Evolutionary conservation across 35 echinoderm and acorn worm species (phyloP).

Genomic region (Eucidaris tribuloides): DNA sequence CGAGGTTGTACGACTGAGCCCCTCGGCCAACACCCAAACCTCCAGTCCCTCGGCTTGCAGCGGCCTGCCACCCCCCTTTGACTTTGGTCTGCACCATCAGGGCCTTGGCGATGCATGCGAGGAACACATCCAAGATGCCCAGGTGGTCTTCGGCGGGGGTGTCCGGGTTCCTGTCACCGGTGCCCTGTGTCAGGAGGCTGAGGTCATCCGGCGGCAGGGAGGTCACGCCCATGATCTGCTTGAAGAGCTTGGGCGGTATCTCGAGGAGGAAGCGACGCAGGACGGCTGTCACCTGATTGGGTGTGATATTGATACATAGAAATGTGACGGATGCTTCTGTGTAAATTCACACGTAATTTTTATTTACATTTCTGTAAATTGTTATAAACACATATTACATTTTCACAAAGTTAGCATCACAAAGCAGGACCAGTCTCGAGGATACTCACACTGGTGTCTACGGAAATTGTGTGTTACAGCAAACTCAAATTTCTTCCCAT

Average conservation of each 20-base stretch:
- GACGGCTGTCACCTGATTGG: slow-evolving; percentile 73
- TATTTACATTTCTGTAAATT: no score
- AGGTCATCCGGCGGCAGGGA: slow-evolving; percentile 71
- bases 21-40: slow-evolving; percentile 8
- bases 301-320: no score
- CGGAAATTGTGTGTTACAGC: no score
- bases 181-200: slow-evolving; percentile 54
- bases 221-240: slow-evolving; percentile 50
- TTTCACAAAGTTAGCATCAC: no score
- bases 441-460: no score
- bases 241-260: slow-evolving; percentile 81
- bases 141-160: slow-evolving; percentile 36
- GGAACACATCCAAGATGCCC: slow-evolving; percentile 89
- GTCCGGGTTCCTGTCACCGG: not conserved
- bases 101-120: slow-evolving; percentile 87
- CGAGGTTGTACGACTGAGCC: slow-evolving; percentile 26
- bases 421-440: no score
- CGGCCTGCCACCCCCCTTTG: slow-evolving; percentile 74
- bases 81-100: slow-evolving; percentile 82
- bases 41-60: slow-evolving; percentile 26
- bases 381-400: no score
- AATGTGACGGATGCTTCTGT: no score
- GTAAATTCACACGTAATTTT: no score
- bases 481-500: no score
- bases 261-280: slow-evolving; percentile 83